These are phyloP conservation scores for Polypedilum pembai DNA, from an alignment of 1,140 invertebrate genomes.

Conservation along the genomic window DNA sequence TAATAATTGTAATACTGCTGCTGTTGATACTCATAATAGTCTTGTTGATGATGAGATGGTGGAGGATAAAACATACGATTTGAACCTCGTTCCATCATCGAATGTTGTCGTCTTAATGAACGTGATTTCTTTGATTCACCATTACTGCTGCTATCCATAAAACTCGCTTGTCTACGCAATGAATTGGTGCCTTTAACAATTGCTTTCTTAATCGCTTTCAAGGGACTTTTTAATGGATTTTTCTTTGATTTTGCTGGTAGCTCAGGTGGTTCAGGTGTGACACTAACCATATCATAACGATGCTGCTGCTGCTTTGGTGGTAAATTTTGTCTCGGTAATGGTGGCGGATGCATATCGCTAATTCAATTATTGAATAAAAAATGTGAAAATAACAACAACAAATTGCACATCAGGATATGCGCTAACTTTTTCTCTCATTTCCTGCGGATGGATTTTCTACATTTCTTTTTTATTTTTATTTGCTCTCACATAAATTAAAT, in stretches of 20 bases:
- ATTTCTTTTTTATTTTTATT: not conserved
- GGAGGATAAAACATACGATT: slow-evolving; percentile 39
- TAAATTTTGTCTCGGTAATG: not conserved
- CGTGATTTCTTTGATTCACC: slow-evolving; percentile 37
- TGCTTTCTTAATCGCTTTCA: slow-evolving; percentile 40
- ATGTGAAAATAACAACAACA: not conserved
- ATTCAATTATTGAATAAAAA: slow-evolving; percentile 2
- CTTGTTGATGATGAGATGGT: slow-evolving; percentile 36
- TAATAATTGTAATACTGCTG: slow-evolving; percentile 20
- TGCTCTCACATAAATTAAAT: not conserved
- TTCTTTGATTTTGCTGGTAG: slow-evolving; percentile 40
- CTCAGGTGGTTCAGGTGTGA: slow-evolving; percentile 34
- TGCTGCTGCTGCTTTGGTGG: slow-evolving; percentile 33
- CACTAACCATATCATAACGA: slow-evolving; percentile 19
- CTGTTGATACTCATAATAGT: slow-evolving; percentile 26
- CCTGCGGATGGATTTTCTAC: not conserved
- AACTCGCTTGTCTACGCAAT: slow-evolving; percentile 40
- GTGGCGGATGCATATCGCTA: slow-evolving; percentile 19
- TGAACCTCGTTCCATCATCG: slow-evolving; percentile 40
- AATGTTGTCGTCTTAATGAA: slow-evolving; percentile 39
- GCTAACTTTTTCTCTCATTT: slow-evolving; percentile 8
- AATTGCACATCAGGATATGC: slow-evolving; percentile 27
- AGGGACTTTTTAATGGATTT: slow-evolving; percentile 41
- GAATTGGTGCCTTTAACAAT: slow-evolving; percentile 40
- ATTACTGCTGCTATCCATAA: slow-evolving; percentile 37